Base-by-base conservation (phyloP, 2,113 vertebrate genomes). In the Cyanoderma ruficeps region DNA sequence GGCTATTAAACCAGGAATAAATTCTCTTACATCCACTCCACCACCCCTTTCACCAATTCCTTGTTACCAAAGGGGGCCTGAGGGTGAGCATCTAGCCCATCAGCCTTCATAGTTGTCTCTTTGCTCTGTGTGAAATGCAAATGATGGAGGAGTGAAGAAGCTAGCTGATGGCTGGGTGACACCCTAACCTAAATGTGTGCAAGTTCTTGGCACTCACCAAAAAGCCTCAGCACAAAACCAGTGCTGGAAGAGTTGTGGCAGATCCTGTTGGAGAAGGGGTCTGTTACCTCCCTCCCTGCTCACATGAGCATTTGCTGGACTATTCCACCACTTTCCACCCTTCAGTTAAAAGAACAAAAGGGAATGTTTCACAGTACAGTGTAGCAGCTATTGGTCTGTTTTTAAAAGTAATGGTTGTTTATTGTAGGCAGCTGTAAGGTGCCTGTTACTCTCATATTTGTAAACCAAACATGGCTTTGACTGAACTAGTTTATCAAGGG, bases 171-270 rank as follows among this genome's bases (percentile, higher is more conserved):
- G 70, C 72, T 91, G 86, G 75, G 83, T 14, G 16, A 49, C 53
- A 19, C 27, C 0, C 0, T 53, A 50, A 74, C 27, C 31, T 69
- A 35, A 15, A 42, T 10, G 61, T 14, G 67, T 3, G 4, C 65
- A 55, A 47, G 81, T 15, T 74, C 30, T 50, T 63, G 74, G 78
- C 46, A 80, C 46, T 88, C 4, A 1, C 44, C 1, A 0, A 10
- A n/a, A n/a, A n/a, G n/a, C n/a, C n/a, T n/a, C 3, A 0, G 56
- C 75, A 90, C 55, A 60, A 70, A 93, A 87, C 44, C 61, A 37
- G 65, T 4, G 46, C 67, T 89, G 71, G 72, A 69, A 87, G 57
- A 70, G 39, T 74, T 74, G 59, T 35, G 55, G 19, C 35, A 4
- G 2, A 39, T n/a, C 30, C 33, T n/a, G n/a, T 47, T 28, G 30